These are phyloP conservation scores for Choristoneura fumiferana DNA, from an alignment of 1,140 invertebrate genomes.

Conservation along the genomic window DNA sequence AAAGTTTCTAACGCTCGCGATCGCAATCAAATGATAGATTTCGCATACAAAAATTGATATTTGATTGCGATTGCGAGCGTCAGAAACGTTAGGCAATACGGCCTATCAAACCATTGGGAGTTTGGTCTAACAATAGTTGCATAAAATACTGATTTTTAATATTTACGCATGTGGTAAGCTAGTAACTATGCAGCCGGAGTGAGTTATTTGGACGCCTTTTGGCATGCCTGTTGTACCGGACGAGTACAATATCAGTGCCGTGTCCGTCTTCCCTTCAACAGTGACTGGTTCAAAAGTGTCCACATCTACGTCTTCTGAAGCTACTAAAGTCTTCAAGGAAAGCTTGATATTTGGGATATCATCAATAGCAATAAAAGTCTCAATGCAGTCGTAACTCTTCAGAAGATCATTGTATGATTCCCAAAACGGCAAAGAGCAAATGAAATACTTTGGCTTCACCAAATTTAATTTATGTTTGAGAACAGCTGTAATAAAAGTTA, in stretches of 20 bases:
- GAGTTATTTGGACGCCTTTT: constrained; percentile 87
- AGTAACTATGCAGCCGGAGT: constrained; percentile 80
- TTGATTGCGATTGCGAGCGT: too few species aligned
- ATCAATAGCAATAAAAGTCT: constrained; percentile 42
- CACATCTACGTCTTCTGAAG: constrained; percentile 36
- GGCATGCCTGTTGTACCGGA: constrained; percentile 87
- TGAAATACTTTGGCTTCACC: constrained; percentile 51
- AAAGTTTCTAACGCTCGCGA: too few species aligned
- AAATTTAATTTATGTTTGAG: constrained; percentile 47
- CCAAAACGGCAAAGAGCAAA: constrained; percentile 48
- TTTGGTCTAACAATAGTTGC: too few species aligned
- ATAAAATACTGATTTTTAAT: constrained; percentile 22
- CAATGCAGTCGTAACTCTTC: constrained; percentile 40
- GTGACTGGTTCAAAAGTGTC: constrained; percentile 43
- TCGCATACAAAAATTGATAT: too few species aligned
- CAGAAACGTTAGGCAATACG: too few species aligned
- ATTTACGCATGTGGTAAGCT: constrained; percentile 52
- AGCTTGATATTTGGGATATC: constrained; percentile 26
- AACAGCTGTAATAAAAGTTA: constrained; percentile 65
- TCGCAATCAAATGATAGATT: too few species aligned
- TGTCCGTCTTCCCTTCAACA: constrained; percentile 49
- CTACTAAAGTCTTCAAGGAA: constrained; percentile 35
- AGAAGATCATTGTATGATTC: constrained; percentile 42
- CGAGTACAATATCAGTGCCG: constrained; percentile 73
- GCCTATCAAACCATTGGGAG: too few species aligned